Evolutionary conservation across 2,797 vertebrate genomes (phyloP).

Genomic region (Huso huso): DNA sequence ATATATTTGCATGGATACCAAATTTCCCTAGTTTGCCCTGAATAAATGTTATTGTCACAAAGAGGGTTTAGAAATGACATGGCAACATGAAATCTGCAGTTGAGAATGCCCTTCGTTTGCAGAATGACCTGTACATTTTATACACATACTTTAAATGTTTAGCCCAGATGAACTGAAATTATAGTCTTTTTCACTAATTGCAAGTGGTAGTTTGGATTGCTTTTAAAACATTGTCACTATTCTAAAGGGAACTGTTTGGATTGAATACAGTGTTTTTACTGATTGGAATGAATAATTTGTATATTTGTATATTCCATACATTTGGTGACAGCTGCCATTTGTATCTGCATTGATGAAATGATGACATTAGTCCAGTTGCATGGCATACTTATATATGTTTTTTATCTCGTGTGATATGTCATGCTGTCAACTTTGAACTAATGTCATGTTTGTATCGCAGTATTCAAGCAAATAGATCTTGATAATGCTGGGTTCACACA

Average conservation of each 20-base stretch:
- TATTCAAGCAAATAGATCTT: constrained; percentile 4
- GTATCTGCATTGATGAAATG: constrained; percentile 22
- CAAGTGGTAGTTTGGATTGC: constrained; percentile 40
- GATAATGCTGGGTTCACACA: constrained; percentile 13
- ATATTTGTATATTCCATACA: not conserved
- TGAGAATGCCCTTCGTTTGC: not conserved
- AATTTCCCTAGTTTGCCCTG: too few species aligned
- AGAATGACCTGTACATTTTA: constrained; percentile 10
- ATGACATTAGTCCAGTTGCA: constrained; percentile 26
- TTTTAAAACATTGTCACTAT: constrained; percentile 13
- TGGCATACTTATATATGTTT: constrained; percentile 2
- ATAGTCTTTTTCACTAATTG: constrained; percentile 32
- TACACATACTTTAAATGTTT: constrained; percentile 3
- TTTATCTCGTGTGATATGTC: constrained; percentile 2
- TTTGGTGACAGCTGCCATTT: constrained; percentile 13
- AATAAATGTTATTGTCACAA: too few species aligned
- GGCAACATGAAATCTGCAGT: not conserved
- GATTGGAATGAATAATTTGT: not conserved
- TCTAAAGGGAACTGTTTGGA: not conserved
- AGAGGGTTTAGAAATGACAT: too few species aligned
- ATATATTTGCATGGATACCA: too few species aligned
- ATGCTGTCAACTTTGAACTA: constrained; percentile 10
- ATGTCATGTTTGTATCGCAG: constrained; percentile 21
- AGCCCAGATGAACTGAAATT: constrained; percentile 21
- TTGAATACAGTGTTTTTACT: not conserved